Base-by-base conservation (phyloP, 2,113 vertebrate species). In the Alces alces region DNA sequence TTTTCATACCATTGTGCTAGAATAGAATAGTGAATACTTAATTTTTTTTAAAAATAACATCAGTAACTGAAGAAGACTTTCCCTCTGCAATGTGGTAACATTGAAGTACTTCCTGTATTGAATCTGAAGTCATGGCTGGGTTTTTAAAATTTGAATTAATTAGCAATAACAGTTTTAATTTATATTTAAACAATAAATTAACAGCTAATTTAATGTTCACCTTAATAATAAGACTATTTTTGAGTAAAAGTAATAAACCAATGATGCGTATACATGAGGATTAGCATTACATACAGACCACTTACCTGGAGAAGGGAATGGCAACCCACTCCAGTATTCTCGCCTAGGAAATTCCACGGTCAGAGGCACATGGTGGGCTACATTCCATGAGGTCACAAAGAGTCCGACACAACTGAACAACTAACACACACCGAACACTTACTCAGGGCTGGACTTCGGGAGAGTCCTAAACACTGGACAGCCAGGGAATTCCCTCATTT, bases 121-220 rank as follows among this genome's bases (percentile, higher is more conserved):
- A 92, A 43, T 85, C 50, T 97, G 28, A 91, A 91, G 30, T 76
- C 66, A 27, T 96, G 16, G 23, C 25, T 80, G 70, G 54, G 3
- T n/a, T 85, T 97, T 86, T 85, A 23, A 93, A 58, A 8, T 96
- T 84, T 89, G 12, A 84, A 82, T 96, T 97, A 89, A 28, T 95
- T 86, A 91, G 11, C 28, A 94, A 64, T 12, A 30, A 25, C 7
- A 70, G 21, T 61, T 93, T 97, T 94, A 19, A 88, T n/a, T 90
- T 88, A 45, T 73, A 60, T 55, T 89, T 96, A 66, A 88, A 79
- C 23, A 93, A 15, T 84, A 96, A 96, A 23, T 86, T 86, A 60
- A 66, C 7, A 89, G 39, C 52, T 82, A 86, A 78, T 45, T 70
- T 70, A 86, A 91, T 64, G 52, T 76, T 85, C 86, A 70, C 84